phyloP scores from a whole-genome alignment of 2,888 invertebrate genomes.

The Tinea semifulvella region DNA sequence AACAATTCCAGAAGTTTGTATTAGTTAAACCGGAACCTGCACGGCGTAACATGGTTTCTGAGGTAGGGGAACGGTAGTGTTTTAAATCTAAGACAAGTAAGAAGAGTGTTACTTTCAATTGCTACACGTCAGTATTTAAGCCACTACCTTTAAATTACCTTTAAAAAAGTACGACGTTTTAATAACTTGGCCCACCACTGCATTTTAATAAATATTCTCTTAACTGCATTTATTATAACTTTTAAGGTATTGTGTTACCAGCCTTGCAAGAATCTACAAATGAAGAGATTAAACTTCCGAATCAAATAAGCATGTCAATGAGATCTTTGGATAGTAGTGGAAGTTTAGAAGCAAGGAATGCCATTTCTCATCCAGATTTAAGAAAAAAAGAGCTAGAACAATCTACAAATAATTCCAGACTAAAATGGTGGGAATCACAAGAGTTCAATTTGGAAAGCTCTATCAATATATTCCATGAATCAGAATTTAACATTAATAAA shows the following conservation, averaged over 20 bases:
- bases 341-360: slow-evolving; percentile 42
- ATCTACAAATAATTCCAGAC: slow-evolving; percentile 35
- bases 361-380: slow-evolving; percentile 53
- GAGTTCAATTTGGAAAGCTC: slow-evolving; percentile 70
- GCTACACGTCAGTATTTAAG: no score
- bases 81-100: no score
- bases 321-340: slow-evolving; percentile 38
- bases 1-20: no score
- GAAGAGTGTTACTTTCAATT: no score
- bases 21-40: no score
- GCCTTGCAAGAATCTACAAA: slow-evolving; percentile 27
- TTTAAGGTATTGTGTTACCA: slow-evolving; percentile 33
- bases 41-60: no score
- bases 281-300: slow-evolving; percentile 4
- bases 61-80: no score
- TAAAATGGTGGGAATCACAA: slow-evolving; percentile 67
- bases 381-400: slow-evolving; percentile 33
- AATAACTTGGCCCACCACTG: no score
- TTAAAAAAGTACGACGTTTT: no score
- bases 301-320: slow-evolving; percentile 45
- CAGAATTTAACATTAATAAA: slow-evolving; percentile 15
- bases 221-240: no score
- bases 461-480: slow-evolving; percentile 63
- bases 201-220: no score
- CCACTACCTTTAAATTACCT: no score